These are phyloP conservation scores for Druon quercuslanigerum DNA, from an alignment of 1,140 invertebrate genomes.

Conservation along the genomic window DNA sequence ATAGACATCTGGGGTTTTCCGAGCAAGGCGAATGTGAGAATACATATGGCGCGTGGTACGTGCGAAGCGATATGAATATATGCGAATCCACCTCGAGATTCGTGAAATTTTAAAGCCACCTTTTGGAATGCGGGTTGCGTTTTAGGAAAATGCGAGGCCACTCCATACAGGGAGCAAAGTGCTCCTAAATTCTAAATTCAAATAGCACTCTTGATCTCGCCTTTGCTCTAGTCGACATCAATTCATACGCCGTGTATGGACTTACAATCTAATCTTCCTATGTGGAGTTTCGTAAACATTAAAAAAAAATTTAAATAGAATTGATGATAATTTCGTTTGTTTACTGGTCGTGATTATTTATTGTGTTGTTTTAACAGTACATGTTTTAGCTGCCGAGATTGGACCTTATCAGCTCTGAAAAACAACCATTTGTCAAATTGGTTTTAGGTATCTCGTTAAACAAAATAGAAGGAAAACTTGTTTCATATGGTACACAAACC, in stretches of 20 bases:
- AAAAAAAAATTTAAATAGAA: too few species aligned
- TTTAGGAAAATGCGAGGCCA: conserved; percentile 47
- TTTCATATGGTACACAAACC: too few species aligned
- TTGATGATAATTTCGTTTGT: background rate
- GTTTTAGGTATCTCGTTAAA: too few species aligned
- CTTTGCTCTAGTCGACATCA: background rate
- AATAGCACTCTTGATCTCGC: background rate
- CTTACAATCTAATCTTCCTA: background rate
- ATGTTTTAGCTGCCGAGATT: too few species aligned
- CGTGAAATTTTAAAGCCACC: conserved; percentile 38
- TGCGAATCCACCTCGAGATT: conserved; percentile 27
- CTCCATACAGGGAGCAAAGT: background rate
- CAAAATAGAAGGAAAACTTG: too few species aligned
- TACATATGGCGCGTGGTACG: background rate
- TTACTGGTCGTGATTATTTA: background rate
- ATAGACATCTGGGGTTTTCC: background rate
- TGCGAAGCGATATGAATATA: conserved; percentile 19
- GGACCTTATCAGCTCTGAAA: too few species aligned
- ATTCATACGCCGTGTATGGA: background rate
- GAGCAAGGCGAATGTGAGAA: background rate
- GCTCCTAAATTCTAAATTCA: conserved; percentile 16
- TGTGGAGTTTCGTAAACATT: too few species aligned
- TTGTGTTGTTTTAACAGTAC: too few species aligned
- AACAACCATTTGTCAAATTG: too few species aligned
- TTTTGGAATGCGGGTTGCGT: conserved; percentile 43